A percentile compares a stretch with the other conserved stretches of the same genome.
phyloP scores from a whole-genome alignment of 2,888 invertebrate species.

The Emmelina monodactyla region DNA sequence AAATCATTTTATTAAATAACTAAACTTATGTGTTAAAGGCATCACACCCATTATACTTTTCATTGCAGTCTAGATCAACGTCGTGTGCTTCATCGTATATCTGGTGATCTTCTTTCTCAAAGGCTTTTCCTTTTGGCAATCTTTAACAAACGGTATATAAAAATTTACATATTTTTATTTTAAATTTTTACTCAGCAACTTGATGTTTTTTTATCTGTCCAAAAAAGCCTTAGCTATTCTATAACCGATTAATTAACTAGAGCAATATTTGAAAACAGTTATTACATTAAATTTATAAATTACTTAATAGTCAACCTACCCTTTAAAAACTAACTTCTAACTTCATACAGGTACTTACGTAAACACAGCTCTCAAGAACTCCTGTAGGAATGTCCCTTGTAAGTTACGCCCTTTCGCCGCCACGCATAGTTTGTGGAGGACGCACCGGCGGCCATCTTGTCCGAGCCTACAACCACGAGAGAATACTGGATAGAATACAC shows the following conservation, averaged over 20 bases:
- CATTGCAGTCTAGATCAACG: slow-evolving; percentile 36
- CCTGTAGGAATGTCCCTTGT: slow-evolving; percentile 69
- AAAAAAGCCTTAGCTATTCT: neutral
- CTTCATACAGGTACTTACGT: slow-evolving; percentile 73
- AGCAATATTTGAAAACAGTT: neutral
- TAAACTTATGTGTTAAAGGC: too few relatives aligned
- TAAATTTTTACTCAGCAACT: neutral
- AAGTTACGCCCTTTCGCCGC: slow-evolving; percentile 41
- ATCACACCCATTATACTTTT: slow-evolving; percentile 47
- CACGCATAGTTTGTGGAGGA: slow-evolving; percentile 72
- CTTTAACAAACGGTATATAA: too few relatives aligned
- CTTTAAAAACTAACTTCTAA: too few relatives aligned
- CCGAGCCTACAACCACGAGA: slow-evolving; percentile 63
- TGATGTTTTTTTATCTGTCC: neutral
- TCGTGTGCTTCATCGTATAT: slow-evolving; percentile 58
- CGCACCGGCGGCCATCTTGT: slow-evolving; percentile 67
- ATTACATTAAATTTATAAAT: too few relatives aligned
- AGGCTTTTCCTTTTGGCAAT: slow-evolving; percentile 46
- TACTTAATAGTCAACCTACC: too few relatives aligned
- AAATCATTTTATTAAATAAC: too few relatives aligned
- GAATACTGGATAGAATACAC: too few relatives aligned
- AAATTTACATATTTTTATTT: too few relatives aligned
- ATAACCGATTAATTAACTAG: neutral
- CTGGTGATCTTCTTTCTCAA: slow-evolving; percentile 37
- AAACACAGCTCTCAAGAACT: slow-evolving; percentile 71